These are phyloP conservation scores for Epinephelus moara DNA, from an alignment of 2,113 vertebrate species.

Conservation along the genomic window DNA sequence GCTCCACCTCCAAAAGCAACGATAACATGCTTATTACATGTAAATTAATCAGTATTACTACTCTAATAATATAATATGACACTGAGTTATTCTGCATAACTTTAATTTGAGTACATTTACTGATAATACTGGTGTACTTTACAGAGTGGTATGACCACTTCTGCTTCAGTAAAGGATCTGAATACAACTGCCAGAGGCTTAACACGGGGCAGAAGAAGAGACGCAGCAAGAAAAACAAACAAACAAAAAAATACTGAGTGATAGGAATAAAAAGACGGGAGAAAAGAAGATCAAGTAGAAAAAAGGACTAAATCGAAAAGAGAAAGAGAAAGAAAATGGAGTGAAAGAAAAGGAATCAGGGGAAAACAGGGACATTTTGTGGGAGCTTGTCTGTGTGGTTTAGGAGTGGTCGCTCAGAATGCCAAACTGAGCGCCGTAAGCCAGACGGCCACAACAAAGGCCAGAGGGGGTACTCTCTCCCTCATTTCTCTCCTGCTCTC, in stretches of 20 bases:
- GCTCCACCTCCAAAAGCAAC: background rate
- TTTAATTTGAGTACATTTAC: background rate
- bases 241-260: background rate
- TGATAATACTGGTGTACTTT: background rate
- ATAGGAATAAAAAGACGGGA: background rate
- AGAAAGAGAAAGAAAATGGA: background rate
- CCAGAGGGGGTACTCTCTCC: slow-evolving; percentile 52
- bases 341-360: slow-evolving; percentile 11
- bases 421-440: slow-evolving; percentile 70
- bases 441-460: slow-evolving; percentile 59
- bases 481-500: slow-evolving; percentile 59
- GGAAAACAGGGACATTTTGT: slow-evolving; percentile 26
- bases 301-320: background rate
- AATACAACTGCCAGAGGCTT: background rate
- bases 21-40: background rate
- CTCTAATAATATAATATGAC: background rate
- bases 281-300: background rate
- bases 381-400: slow-evolving; percentile 38
- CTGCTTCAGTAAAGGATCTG: background rate
- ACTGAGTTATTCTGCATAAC: background rate
- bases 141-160: background rate
- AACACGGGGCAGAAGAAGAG: background rate
- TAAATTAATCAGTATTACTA: background rate
- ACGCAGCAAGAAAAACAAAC: background rate
- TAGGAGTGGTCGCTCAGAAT: slow-evolving; percentile 73